These are phyloP conservation scores for Lepisosteus oculatus DNA, from an alignment of 2,113 vertebrate species.

Conservation along the genomic window DNA sequence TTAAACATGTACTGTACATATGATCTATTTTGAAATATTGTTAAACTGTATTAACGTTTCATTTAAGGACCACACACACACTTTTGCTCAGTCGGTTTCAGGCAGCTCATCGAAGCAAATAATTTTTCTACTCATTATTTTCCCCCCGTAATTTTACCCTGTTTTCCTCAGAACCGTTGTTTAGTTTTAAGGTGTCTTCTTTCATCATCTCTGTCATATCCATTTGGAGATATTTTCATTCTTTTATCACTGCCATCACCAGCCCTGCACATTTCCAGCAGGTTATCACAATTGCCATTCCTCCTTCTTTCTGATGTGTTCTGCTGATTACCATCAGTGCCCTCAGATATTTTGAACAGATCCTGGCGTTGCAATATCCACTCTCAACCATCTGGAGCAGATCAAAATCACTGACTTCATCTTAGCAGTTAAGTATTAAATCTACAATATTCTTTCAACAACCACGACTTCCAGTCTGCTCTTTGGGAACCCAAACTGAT, in stretches of 20 bases:
- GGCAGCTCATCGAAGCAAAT: too few relatives aligned
- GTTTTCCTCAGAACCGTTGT: constrained; percentile 27
- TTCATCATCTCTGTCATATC: constrained; percentile 59
- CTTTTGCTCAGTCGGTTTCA: too few relatives aligned
- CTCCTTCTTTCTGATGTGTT: constrained; percentile 78
- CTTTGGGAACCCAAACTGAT: constrained; percentile 27
- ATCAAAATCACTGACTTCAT: constrained; percentile 83
- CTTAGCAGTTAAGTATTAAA: constrained; percentile 73
- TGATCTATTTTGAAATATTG: too few relatives aligned
- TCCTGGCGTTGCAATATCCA: constrained; percentile 79
- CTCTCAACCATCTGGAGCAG: constrained; percentile 87
- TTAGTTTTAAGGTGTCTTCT: constrained; percentile 55
- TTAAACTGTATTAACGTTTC: too few relatives aligned
- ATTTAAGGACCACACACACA: not conserved
- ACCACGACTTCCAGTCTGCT: constrained; percentile 42
- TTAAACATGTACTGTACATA: too few relatives aligned
- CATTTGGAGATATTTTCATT: constrained; percentile 61
- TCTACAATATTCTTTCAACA: constrained; percentile 58
- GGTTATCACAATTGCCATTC: constrained; percentile 85
- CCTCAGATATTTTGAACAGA: constrained; percentile 83
- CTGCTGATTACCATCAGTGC: constrained; percentile 81
- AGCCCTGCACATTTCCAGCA: constrained; percentile 77
- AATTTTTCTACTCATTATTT: constrained; percentile 15
- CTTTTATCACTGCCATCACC: constrained; percentile 68
- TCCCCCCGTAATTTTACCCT: constrained; percentile 41